These are phyloP conservation scores for Spea hammondii DNA, from an alignment of 2,797 vertebrate species.

Conservation along the genomic window DNA sequence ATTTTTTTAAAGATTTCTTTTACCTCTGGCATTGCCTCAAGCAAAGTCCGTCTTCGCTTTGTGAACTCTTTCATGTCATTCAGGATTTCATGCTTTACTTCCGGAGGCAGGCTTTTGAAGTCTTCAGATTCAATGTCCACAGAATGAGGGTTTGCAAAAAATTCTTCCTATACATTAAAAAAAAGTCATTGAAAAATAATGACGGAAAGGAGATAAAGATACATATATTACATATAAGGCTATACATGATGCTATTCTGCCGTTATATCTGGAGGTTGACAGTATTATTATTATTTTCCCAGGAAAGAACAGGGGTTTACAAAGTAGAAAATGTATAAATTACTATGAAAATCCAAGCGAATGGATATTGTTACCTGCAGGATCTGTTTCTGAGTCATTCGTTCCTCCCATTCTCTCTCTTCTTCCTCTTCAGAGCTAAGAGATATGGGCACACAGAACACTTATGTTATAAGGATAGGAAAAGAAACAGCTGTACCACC, in stretches of 20 bases:
- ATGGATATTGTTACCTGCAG: constrained; percentile 71
- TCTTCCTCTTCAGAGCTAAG: constrained; percentile 86
- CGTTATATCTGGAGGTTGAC: no score
- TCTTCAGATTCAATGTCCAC: constrained; percentile 93
- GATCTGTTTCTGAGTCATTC: constrained; percentile 64
- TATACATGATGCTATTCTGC: no score
- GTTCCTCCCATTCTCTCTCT: constrained; percentile 72
- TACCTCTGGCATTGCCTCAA: constrained; percentile 92
- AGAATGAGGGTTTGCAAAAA: constrained; percentile 76
- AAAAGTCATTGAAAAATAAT: background rate
- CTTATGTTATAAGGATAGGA: background rate
- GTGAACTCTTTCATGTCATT: constrained; percentile 94
- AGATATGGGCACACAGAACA: background rate
- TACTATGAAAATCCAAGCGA: background rate
- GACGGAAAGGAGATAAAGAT: background rate
- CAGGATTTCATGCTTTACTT: constrained; percentile 92
- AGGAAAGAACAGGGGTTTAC: no score
- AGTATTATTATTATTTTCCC: no score
- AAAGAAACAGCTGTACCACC: background rate
- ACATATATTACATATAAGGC: background rate
- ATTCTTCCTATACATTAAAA: constrained; percentile 70
- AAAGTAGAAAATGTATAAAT: no score
- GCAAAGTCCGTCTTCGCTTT: constrained; percentile 86
- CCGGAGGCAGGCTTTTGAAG: constrained; percentile 81
- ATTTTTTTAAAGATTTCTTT: background rate